A percentile compares a stretch with the other conserved stretches of the same genome.
Conservation (phyloP, 2,113 vertebrate genomes). For the Sphyrna mokarran region DNA sequence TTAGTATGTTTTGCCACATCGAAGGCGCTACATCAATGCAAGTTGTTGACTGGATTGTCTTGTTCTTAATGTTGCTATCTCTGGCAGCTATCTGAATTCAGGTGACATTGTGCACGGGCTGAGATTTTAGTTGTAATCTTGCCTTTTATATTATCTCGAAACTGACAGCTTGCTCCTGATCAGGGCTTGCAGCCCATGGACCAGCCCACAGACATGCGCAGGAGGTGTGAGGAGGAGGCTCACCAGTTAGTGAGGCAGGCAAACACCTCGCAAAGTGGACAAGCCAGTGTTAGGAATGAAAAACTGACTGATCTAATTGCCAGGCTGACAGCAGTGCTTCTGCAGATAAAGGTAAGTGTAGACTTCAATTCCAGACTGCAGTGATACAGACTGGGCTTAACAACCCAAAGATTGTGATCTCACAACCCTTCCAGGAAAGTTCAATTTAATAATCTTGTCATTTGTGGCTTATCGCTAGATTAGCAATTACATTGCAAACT, state of each 20-base stretch:
- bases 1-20: not conserved
- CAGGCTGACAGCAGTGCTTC: slow-evolving; percentile 83
- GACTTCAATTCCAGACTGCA: not conserved
- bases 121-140: not conserved
- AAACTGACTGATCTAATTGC: slow-evolving; percentile 81
- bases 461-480: not conserved
- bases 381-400: not conserved
- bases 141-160: not conserved
- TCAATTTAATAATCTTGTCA: not conserved
- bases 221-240: slow-evolving; percentile 84
- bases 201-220: slow-evolving; percentile 79
- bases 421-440: not conserved
- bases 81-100: not conserved
- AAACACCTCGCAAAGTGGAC: slow-evolving; percentile 64
- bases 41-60: not conserved
- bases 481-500: not conserved
- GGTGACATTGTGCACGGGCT: not conserved
- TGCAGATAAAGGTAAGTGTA: slow-evolving; percentile 85
- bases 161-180: slow-evolving; percentile 80
- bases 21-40: not conserved
- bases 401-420: not conserved
- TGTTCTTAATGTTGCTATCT: not conserved
- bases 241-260: slow-evolving; percentile 79
- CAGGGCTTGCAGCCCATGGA: slow-evolving; percentile 87
- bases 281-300: slow-evolving; percentile 72